Base-by-base conservation (phyloP, 2,113 vertebrate species). In the Pachycephala philippinensis region DNA sequence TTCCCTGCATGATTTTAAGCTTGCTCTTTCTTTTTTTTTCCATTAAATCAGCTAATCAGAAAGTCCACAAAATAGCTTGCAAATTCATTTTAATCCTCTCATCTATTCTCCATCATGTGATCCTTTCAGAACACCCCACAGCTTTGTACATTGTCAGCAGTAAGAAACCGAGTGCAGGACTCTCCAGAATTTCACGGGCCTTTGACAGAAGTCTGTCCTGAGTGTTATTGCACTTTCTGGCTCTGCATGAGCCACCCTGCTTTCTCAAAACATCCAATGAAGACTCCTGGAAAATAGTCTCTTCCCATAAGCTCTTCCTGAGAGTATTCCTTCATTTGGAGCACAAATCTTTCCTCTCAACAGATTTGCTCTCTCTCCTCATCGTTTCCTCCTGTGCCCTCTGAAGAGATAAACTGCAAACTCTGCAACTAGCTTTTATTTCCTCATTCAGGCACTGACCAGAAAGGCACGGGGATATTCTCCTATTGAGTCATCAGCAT, bases 21-120 rank as follows among this genome's bases (percentile, higher is more conserved):
- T 83, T 52, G 9, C 8, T 24, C 35, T 8, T 13, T n/a, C n/a
- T n/a, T 21, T 50, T 21, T 5, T 1, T 1, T 4, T 6, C 14
- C 22, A 22, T 44, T 79, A 63, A 45, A 80, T 35, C 30, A 80
- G 4, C 50, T 35, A 15, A 83, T 56, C 17, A 60, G 89, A 76
- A 66, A 89, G 9, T 53, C 63, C 40, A 63, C 6, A 59, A 61
- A 69, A 10, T n/a, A 57, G 35, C n/a, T 92, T 70, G 31, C 50
- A 22, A 50, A 68, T 66, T 90, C 21, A 35, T 91, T 94, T 81
- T 74, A 56, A 72, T 61, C 27, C 28, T n/a, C 14, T 69, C 19
- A 4, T 76, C 23, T 86, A 10, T 89, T 72, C 27, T 14, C 84
- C 27, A 52, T 63, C 79, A 59, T 2, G 21, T 54, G 63, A 83